Evolutionary conservation across 2,113 vertebrate genomes (phyloP).

Genomic region (Meles meles): DNA sequence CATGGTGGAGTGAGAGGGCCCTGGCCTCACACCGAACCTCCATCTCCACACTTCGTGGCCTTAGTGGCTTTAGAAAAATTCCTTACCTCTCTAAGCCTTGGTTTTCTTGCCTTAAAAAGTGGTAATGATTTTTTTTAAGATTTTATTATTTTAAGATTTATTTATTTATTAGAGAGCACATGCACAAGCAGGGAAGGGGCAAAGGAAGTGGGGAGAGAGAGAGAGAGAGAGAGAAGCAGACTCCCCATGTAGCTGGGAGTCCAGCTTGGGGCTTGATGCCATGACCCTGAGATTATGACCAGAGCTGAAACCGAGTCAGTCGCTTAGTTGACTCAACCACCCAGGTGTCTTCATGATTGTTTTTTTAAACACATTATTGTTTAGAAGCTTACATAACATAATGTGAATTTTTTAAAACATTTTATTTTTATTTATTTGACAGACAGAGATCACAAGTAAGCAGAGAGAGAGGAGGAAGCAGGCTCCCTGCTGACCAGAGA

Average conservation of each 20-base stretch:
- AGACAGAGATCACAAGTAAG: too few species aligned
- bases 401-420: not conserved
- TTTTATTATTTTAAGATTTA: too few species aligned
- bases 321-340: not conserved
- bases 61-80: not conserved
- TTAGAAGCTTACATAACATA: not conserved
- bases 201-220: not conserved
- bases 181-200: not conserved
- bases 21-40: not conserved
- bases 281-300: not conserved
- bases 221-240: not conserved
- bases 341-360: not conserved
- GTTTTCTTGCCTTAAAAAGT: conserved; percentile 6
- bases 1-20: not conserved
- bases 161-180: not conserved
- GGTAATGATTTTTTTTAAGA: not conserved
- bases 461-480: too few species aligned
- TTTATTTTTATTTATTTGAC: too few species aligned
- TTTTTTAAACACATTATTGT: not conserved
- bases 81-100: not conserved
- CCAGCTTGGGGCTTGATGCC: not conserved
- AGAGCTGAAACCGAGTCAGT: not conserved
- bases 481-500: too few species aligned
- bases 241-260: not conserved
- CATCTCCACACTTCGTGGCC: not conserved